Percentiles rank a stretch among this genome's conserved stretches.
Evolutionary conservation across 2,888 invertebrate species (phyloP).

Genomic region (Metellina segmentata): DNA sequence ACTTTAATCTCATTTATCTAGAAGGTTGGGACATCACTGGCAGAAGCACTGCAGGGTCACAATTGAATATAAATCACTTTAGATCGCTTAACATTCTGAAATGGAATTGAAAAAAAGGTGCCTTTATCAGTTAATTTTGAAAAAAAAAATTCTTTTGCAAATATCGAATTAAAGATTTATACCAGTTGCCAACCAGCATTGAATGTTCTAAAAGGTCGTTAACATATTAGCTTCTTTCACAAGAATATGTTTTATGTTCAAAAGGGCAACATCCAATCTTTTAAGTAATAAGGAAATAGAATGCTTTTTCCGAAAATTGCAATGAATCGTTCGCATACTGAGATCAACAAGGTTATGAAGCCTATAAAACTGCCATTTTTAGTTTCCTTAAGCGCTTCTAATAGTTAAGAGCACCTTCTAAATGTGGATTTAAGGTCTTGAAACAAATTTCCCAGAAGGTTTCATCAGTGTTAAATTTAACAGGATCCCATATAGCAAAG

Average conservation of each 20-base stretch:
- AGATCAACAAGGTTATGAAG: background rate
- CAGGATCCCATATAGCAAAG: too few relatives aligned
- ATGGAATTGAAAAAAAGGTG: background rate
- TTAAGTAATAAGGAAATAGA: background rate
- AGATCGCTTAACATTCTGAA: background rate
- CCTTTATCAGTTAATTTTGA: background rate
- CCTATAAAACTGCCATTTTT: background rate
- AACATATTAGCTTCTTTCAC: background rate
- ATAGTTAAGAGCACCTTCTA: too few relatives aligned
- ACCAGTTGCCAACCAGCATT: background rate
- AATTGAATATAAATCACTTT: background rate
- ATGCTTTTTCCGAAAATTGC: background rate
- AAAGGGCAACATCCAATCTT: background rate
- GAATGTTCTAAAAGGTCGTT: background rate
- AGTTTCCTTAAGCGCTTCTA: background rate
- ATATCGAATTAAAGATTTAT: background rate
- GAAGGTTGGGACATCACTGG: background rate
- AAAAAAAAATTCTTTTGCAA: background rate
- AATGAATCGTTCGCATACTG: background rate
- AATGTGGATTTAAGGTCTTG: too few relatives aligned
- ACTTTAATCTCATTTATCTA: background rate
- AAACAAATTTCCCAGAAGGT: too few relatives aligned
- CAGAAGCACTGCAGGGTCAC: background rate
- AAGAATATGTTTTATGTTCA: background rate
- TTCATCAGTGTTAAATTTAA: too few relatives aligned